Evolutionary conservation across 2,113 vertebrate species (phyloP), one percentile per base, ranked within the genome.

Genomic region (Lophius piscatorius): DNA sequence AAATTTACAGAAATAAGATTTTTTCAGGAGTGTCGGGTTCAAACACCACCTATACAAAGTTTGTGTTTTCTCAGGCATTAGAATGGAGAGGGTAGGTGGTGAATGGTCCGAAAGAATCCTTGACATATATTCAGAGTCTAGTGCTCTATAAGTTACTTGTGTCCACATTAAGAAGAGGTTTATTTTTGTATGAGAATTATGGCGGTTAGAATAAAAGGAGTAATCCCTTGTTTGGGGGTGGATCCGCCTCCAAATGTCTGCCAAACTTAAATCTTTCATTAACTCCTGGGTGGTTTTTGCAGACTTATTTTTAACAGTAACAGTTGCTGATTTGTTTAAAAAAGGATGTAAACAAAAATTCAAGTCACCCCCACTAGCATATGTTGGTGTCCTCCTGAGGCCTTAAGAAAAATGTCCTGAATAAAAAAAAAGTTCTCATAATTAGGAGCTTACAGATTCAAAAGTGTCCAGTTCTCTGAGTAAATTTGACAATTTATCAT

Each of bases 331-430:
- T 44, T 54, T 55, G 6, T 41, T 57, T 14, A 62, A 13, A 33
- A 24, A 11, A 5, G 49, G 58, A 20, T 55, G 48, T 24, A 50
- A 68, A 14, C 45, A 58, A 10, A 50, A 68, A 34, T 51, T 52
- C 4, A 50, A 44, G 20, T 63, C n/a, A n/a, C n/a, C n/a, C n/a
- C n/a, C n/a, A n/a, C 26, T 20, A 33, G 5, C 5, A 33, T 50
- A 26, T 14, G 12, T 54, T 54, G 13, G 0, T 4, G 9, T 3
- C 40, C 20, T 23, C 20, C 39, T 45, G 55, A 33, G 10, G 14
- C 8, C 2, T 42, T 41, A 7, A 52, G 28, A 33, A 44, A 42
- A 2, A 42, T 42, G 4, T 42, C 26, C 1, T 63, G 35, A n/a
- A 62, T 41, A n/a, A 21, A 50, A 41, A 2, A 14, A 6, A 10